A percentile compares a stretch with the other conserved stretches of the same genome.
phyloP scores from a whole-genome alignment of 2,888 invertebrate genomes.

The Oscheius sp. region DNA sequence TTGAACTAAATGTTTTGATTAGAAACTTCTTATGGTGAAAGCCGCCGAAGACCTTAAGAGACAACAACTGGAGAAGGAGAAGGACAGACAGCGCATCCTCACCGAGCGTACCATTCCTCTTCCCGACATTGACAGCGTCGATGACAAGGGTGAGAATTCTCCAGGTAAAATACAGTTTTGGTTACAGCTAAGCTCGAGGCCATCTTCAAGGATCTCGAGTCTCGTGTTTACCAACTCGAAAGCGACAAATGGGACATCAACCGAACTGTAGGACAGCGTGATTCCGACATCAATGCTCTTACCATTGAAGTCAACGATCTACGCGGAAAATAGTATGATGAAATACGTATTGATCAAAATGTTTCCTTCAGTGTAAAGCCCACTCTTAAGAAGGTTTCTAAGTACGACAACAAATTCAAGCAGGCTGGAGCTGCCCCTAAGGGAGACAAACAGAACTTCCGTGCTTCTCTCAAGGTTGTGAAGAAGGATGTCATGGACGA shows the following conservation, averaged over 20 bases:
- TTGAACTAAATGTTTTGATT: slow-evolving; percentile 49
- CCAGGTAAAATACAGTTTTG: not conserved
- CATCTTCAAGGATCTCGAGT: slow-evolving; percentile 75
- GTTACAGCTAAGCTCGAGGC: slow-evolving; percentile 63
- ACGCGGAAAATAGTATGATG: slow-evolving; percentile 90
- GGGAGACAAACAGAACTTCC: slow-evolving; percentile 73
- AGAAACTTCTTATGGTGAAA: slow-evolving; percentile 99
- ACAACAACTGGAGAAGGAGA: slow-evolving; percentile 98
- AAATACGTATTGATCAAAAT: not conserved
- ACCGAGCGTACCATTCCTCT: slow-evolving; percentile 92
- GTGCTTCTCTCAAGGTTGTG: slow-evolving; percentile 97
- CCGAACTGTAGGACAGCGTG: slow-evolving; percentile 81
- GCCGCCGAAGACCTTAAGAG: slow-evolving; percentile 99
- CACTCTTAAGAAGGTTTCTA: slow-evolving; percentile 94
- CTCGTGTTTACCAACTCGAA: slow-evolving; percentile 77
- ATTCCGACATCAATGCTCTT: slow-evolving; percentile 90
- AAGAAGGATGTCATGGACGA: slow-evolving; percentile 84
- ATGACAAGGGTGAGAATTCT: slow-evolving; percentile 82
- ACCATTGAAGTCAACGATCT: slow-evolving; percentile 99
- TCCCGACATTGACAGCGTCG: slow-evolving; percentile 86
- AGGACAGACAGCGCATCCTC: slow-evolving; percentile 93
- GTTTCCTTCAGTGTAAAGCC: slow-evolving; percentile 67
- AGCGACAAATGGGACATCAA: slow-evolving; percentile 93
- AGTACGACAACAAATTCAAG: slow-evolving; percentile 91
- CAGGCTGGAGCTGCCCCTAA: slow-evolving; percentile 43